Percentiles rank a stretch among this genome's conserved stretches.
Conservation (phyloP, 2,113 vertebrate genomes). For the Australoheros scitulus region DNA sequence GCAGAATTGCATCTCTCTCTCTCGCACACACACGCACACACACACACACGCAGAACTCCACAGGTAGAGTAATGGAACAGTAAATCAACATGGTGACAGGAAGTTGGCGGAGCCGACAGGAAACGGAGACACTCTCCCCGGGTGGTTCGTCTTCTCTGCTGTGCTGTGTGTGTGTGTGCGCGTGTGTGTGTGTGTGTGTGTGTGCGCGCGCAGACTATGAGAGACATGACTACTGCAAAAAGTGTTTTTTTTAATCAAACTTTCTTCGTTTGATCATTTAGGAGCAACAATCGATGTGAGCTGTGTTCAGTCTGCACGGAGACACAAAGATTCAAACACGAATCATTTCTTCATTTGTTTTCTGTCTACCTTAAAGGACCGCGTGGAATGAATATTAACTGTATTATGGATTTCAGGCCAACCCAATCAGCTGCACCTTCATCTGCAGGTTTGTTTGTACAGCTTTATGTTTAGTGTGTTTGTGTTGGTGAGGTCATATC, state of each 20-base stretch:
- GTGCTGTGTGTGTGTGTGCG: background rate
- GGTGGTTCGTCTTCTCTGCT: background rate
- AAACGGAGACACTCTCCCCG: constrained; percentile 16
- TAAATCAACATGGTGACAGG: constrained; percentile 49
- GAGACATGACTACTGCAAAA: background rate
- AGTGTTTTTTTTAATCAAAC: background rate
- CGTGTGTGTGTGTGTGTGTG: background rate
- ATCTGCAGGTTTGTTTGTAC: background rate
- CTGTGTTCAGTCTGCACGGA: rapidly evolving
- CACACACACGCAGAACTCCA: constrained; percentile 14
- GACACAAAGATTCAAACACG: background rate
- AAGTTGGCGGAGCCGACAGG: constrained; percentile 29
- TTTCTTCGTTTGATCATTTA: background rate
- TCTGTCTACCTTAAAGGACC: background rate
- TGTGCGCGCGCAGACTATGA: background rate
- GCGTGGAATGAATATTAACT: background rate
- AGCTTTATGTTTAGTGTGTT: background rate
- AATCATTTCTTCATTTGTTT: background rate
- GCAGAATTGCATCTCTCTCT: background rate
- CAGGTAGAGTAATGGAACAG: constrained; percentile 30
- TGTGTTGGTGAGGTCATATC: background rate
- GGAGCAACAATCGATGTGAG: background rate
- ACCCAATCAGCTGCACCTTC: background rate
- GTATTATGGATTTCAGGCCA: background rate
- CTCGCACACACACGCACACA: background rate